phyloP scores from a whole-genome alignment of 2,888 invertebrate genomes.

The Therioaphis trifolii region DNA sequence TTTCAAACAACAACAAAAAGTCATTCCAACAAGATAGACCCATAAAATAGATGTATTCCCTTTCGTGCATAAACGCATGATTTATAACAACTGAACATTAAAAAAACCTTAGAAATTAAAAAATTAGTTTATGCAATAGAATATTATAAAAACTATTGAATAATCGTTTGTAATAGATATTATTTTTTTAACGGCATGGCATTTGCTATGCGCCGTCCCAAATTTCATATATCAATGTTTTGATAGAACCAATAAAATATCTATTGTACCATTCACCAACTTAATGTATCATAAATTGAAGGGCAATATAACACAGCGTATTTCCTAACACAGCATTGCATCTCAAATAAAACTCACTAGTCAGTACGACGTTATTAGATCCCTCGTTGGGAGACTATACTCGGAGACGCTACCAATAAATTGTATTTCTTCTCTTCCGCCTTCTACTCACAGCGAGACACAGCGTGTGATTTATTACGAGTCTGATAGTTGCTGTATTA shows the following conservation, averaged over 20 bases:
- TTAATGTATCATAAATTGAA: constrained; percentile 15
- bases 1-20: not conserved
- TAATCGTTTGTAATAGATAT: no score
- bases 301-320: not conserved
- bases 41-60: not conserved
- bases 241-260: not conserved
- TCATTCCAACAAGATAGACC: not conserved
- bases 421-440: not conserved
- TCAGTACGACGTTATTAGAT: constrained; percentile 1
- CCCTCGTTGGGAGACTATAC: not conserved
- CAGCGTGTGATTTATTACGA: not conserved
- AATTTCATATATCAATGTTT: no score
- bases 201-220: no score
- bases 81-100: no score
- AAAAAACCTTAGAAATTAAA: no score
- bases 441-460: not conserved
- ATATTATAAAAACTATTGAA: no score
- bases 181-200: no score
- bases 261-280: not conserved
- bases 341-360: not conserved
- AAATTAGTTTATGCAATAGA: no score
- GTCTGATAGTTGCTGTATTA: not conserved
- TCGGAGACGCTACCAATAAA: no score
- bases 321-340: not conserved
- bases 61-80: no score